These are phyloP conservation scores for Agonum fuliginosum DNA, from an alignment of 2,888 invertebrate genomes.

Conservation along the genomic window DNA sequence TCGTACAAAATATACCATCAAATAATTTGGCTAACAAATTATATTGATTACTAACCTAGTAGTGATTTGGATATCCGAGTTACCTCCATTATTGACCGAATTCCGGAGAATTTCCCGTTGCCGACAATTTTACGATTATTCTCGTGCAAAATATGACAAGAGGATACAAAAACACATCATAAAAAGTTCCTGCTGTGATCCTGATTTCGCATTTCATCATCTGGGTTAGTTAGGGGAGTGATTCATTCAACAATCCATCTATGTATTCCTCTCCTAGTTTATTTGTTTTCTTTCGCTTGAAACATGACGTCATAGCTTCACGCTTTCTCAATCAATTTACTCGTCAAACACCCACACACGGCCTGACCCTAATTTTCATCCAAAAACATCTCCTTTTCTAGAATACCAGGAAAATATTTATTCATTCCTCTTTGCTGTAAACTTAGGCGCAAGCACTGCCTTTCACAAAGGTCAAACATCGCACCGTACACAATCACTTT, in stretches of 20 bases:
- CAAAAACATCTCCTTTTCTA: slow-evolving; percentile 22
- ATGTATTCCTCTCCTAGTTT: slow-evolving; percentile 6
- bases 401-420: slow-evolving; percentile 28
- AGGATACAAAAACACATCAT: slow-evolving; percentile 3
- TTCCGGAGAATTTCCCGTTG: slow-evolving; percentile 15
- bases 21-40: background rate
- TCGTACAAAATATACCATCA: background rate
- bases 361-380: slow-evolving; percentile 33
- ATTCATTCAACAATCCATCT: slow-evolving; percentile 37
- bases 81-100: slow-evolving; percentile 42
- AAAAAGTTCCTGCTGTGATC: background rate
- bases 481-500: background rate
- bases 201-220: background rate
- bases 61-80: slow-evolving; percentile 29
- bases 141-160: background rate
- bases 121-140: background rate
- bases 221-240: slow-evolving; percentile 10
- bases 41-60: slow-evolving; percentile 40
- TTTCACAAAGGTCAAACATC: slow-evolving; percentile 7
- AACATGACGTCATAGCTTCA: slow-evolving; percentile 34
- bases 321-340: slow-evolving; percentile 43
- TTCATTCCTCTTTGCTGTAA: slow-evolving; percentile 27
- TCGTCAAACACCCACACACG: slow-evolving; percentile 27
- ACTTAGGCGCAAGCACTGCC: slow-evolving; percentile 2
- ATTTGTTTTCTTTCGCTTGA: slow-evolving; percentile 34